Evolutionary conservation across 2,888 invertebrate genomes (phyloP).

Genomic region (Lottia scabra): DNA sequence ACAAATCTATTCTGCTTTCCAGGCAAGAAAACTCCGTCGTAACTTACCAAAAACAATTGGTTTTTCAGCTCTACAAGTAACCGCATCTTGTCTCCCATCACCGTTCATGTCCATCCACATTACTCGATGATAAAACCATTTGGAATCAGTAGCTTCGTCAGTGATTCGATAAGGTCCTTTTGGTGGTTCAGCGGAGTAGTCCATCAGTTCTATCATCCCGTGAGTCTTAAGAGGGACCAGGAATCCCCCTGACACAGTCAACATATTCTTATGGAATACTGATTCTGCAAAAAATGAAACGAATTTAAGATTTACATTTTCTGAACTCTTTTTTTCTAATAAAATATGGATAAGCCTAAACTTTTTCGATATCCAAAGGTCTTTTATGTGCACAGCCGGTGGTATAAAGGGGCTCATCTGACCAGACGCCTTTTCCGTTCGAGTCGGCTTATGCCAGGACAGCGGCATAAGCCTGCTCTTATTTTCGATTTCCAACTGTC

Average conservation of each 20-base stretch:
- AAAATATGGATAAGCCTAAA: too few relatives aligned
- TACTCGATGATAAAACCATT: constrained; percentile 43
- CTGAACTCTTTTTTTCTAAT: too few relatives aligned
- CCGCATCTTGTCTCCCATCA: constrained; percentile 38
- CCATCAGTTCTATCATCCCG: constrained; percentile 33
- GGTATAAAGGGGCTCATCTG: too few relatives aligned
- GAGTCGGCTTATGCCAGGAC: too few relatives aligned
- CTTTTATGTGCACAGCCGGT: too few relatives aligned
- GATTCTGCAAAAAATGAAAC: constrained; percentile 23
- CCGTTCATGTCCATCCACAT: constrained; percentile 44
- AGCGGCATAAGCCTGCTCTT: too few relatives aligned
- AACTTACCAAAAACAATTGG: constrained; percentile 21
- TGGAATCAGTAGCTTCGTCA: constrained; percentile 1
- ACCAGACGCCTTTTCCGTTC: too few relatives aligned
- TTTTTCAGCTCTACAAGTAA: constrained; percentile 33
- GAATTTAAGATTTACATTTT: too few relatives aligned
- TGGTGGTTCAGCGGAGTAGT: constrained; percentile 25
- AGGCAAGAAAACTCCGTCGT: too few relatives aligned
- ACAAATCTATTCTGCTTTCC: too few relatives aligned
- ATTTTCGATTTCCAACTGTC: too few relatives aligned
- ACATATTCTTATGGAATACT: constrained; percentile 31
- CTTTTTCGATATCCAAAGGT: too few relatives aligned
- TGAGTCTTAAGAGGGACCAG: constrained; percentile 37
- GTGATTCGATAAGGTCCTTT: constrained; percentile 2
- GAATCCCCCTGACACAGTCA: constrained; percentile 38